Percentiles rank a stretch among this genome's conserved stretches.
Evolutionary conservation across 2,888 invertebrate genomes (phyloP).

Genomic region (Sylvicola cinctus): DNA sequence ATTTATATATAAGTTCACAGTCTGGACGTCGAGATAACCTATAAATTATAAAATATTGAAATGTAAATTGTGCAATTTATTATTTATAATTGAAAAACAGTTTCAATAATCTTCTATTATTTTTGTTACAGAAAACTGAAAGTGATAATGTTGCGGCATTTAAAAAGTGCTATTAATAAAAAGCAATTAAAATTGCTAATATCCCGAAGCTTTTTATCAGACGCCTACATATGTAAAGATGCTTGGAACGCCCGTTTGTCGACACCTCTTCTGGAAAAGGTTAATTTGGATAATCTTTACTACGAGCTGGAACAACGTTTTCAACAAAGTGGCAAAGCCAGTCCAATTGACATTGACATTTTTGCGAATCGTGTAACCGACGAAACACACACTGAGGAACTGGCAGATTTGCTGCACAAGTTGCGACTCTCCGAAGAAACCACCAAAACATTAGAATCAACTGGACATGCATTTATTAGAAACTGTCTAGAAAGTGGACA

Average conservation of each 20-base stretch:
- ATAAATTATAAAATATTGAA: too few species aligned
- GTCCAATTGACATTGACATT: conserved; percentile 65
- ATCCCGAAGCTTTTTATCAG: conserved; percentile 42
- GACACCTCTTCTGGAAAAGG: conserved; percentile 36
- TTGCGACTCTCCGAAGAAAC: conserved; percentile 53
- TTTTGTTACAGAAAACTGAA: too few species aligned
- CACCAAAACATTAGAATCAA: conserved; percentile 50
- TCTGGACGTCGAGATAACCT: too few species aligned
- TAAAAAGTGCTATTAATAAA: too few species aligned
- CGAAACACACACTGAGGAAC: conserved; percentile 39
- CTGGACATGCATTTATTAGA: conserved; percentile 59
- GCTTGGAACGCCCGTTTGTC: conserved; percentile 45
- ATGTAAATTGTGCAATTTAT: too few species aligned
- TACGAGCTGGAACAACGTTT: conserved; percentile 46
- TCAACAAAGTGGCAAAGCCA: conserved; percentile 36
- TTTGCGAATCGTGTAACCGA: conserved; percentile 47
- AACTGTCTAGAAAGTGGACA: conserved; percentile 24
- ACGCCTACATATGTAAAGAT: conserved; percentile 48
- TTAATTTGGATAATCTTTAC: conserved; percentile 47
- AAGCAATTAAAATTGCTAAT: background rate
- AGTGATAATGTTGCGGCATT: too few species aligned
- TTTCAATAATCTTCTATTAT: too few species aligned
- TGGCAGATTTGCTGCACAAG: conserved; percentile 48
- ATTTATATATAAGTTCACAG: too few species aligned
- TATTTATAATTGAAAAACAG: too few species aligned